These are phyloP conservation scores for Melopsittacus undulatus DNA, from an alignment of 2,797 vertebrate species.

Conservation along the genomic window DNA sequence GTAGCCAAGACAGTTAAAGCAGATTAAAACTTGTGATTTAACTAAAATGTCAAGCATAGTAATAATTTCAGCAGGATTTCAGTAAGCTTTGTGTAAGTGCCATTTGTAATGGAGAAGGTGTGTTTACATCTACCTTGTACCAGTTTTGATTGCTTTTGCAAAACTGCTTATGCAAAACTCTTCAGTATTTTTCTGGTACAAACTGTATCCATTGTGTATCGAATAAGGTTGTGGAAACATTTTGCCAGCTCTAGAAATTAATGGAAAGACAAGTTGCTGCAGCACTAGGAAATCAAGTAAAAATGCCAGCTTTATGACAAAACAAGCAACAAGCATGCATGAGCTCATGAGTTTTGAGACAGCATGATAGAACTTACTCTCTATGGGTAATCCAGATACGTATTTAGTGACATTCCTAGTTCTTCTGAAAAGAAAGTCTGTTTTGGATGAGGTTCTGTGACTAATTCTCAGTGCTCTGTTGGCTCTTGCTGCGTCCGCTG, in stretches of 20 bases:
- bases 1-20: neutral
- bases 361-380: neutral
- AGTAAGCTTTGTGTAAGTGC: neutral
- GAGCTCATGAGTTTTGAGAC: neutral
- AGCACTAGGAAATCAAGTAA: neutral
- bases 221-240: neutral
- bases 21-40: neutral
- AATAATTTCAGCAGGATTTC: neutral
- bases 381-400: neutral
- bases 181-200: neutral
- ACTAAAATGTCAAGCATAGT: neutral
- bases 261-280: neutral
- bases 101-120: rapidly evolving
- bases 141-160: neutral
- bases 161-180: neutral
- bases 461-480: neutral
- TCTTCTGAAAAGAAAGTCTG: neutral
- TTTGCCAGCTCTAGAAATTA: neutral
- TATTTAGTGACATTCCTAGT: neutral
- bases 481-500: neutral
- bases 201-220: neutral
- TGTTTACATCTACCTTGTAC: neutral
- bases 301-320: neutral
- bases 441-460: constrained; percentile 22
- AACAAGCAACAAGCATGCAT: neutral